phyloP scores from a whole-genome alignment of 2,797 vertebrate species.

The Craterocephalus amniculus region DNA sequence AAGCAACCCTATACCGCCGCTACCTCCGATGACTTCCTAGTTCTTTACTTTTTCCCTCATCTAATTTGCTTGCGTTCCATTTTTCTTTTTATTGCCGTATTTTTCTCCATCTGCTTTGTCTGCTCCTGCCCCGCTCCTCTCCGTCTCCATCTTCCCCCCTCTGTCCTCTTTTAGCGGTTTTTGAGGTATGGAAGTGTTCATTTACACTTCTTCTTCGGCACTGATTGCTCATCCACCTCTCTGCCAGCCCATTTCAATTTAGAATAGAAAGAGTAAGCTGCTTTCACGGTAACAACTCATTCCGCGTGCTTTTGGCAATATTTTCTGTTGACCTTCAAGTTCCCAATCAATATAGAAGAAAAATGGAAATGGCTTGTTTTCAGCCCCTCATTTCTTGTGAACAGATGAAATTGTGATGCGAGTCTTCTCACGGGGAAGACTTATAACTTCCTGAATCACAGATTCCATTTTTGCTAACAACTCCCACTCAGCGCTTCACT shows the following conservation, averaged over 20 bases:
- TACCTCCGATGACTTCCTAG: constrained; percentile 50
- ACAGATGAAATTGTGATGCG: constrained; percentile 57
- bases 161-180: constrained; percentile 54
- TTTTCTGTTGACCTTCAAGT: constrained; percentile 78
- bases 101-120: constrained; percentile 65
- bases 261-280: constrained; percentile 73
- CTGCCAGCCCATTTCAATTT: constrained; percentile 74
- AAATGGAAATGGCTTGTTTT: constrained; percentile 72
- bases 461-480: constrained; percentile 23
- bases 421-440: constrained; percentile 34
- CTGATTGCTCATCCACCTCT: constrained; percentile 77
- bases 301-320: constrained; percentile 66
- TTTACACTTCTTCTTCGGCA: constrained; percentile 71
- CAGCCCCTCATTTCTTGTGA: constrained; percentile 62
- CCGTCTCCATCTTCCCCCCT: constrained; percentile 18
- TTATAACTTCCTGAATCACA: constrained; percentile 39
- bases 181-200: constrained; percentile 71
- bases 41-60: constrained; percentile 45
- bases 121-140: constrained; percentile 18
- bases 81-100: constrained; percentile 41
- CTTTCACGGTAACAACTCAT: constrained; percentile 68
- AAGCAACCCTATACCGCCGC: constrained; percentile 53
- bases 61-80: constrained; percentile 33
- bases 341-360: constrained; percentile 72
- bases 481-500: constrained; percentile 21